These are phyloP conservation scores for Choristoneura fumiferana DNA, from an alignment of 1,140 invertebrate genomes.

Conservation along the genomic window DNA sequence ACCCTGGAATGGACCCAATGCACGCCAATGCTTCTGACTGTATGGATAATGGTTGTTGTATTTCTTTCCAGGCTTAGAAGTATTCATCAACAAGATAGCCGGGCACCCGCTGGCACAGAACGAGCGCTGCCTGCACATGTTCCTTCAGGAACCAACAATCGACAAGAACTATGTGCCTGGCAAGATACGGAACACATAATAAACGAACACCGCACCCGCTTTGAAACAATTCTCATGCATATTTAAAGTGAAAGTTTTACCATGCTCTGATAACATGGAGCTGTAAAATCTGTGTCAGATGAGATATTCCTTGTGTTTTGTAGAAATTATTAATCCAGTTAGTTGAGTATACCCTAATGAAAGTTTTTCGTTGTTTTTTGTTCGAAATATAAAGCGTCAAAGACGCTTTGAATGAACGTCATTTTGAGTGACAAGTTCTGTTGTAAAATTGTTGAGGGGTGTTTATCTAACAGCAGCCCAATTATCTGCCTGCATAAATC, in stretches of 20 bases:
- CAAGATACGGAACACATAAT: constrained; percentile 98
- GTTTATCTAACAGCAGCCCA: too few species aligned
- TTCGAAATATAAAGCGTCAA: too few species aligned
- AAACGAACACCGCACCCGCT: constrained; percentile 34
- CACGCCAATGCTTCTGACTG: too few species aligned
- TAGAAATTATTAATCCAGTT: too few species aligned
- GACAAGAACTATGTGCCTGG: constrained; percentile 99
- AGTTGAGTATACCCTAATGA: too few species aligned
- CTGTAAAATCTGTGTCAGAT: neutral
- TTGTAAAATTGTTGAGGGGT: too few species aligned
- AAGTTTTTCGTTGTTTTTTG: too few species aligned
- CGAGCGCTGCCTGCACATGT: constrained; percentile 99
- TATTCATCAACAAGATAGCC: constrained; percentile 99
- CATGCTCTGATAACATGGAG: neutral
- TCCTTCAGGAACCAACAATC: constrained; percentile 97
- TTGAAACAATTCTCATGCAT: constrained; percentile 44
- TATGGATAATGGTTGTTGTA: too few species aligned
- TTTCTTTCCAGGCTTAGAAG: constrained; percentile 88
- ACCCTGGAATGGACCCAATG: too few species aligned
- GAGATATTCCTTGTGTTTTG: neutral
- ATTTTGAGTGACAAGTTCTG: too few species aligned
- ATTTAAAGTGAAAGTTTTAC: neutral
- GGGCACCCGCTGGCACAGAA: constrained; percentile 99
- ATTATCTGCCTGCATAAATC: too few species aligned
- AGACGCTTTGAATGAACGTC: too few species aligned